Conservation (phyloP, 35 echinoderm and acorn worm genomes). For the Nesometra sesokonis region DNA sequence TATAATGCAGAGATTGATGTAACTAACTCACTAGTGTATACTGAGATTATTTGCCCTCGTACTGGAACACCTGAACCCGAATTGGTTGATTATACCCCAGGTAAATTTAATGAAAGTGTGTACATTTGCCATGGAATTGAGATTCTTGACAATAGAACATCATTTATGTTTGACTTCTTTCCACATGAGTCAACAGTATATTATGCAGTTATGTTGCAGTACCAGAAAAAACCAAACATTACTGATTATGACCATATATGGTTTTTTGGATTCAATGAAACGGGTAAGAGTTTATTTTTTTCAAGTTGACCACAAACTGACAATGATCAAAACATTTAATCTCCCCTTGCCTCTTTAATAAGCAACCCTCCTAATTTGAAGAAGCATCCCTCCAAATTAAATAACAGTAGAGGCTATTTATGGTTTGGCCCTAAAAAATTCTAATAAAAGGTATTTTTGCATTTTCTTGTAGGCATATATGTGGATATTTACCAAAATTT, state of each 20-base stretch:
- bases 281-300: not conserved
- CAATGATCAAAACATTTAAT: too few relatives aligned
- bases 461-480: too few relatives aligned
- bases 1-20: slow-evolving; percentile 19
- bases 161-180: slow-evolving; percentile 26
- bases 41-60: slow-evolving; percentile 20
- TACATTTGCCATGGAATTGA: slow-evolving; percentile 51
- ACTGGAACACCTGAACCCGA: not conserved
- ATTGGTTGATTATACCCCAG: not conserved
- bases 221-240: slow-evolving; percentile 18
- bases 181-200: not conserved
- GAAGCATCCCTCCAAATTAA: too few relatives aligned
- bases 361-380: too few relatives aligned
- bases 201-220: slow-evolving; percentile 31
- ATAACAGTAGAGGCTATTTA: too few relatives aligned
- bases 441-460: too few relatives aligned
- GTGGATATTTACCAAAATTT: too few relatives aligned
- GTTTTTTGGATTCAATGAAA: slow-evolving; percentile 41
- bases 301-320: too few relatives aligned
- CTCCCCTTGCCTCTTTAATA: too few relatives aligned
- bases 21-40: not conserved
- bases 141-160: slow-evolving; percentile 33
- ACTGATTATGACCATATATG: slow-evolving; percentile 29
- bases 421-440: too few relatives aligned
- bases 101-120: slow-evolving; percentile 21